Evolutionary conservation across 2,113 vertebrate species (phyloP), one percentile per base, ranked within the genome.

Genomic region (Lontra canadensis): DNA sequence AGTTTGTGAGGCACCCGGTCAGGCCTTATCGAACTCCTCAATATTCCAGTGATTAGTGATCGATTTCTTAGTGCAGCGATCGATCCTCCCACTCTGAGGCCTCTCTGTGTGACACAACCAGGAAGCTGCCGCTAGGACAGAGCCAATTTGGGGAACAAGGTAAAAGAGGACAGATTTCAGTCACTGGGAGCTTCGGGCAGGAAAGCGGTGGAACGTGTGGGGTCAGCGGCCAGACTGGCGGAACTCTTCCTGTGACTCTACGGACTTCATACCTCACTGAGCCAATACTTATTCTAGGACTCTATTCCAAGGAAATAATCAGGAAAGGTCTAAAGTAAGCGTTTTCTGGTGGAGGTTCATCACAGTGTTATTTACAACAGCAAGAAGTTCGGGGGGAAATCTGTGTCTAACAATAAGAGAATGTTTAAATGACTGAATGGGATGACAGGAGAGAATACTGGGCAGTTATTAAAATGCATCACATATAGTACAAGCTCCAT

Each of bases 181-280:
- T 42, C 36, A 39, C 29, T 47, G 71, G 80, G 36, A 85, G 52
- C n/a, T 21, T 34, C 31, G 4, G 29, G 47, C 2, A 80, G 47
- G 44, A 65, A 47, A 57, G 26, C 2, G 4, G 11, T 29, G n/a
- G 17, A 34, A 0, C 0, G 7, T 52, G 39, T 18, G 31, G n/a
- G 31, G n/a, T n/a, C 52, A 69, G 1, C 17, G 47, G 25, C 34
- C 44, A 31, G 39, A 39, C 25, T 18, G 25, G 47, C 21, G 31
- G n/a, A 2, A 18, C 4, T 31, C 20, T 44, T 79, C 42, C 49
- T 1, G 1, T 6, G 21, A 25, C 31, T 42, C 65, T 76, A 29
- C 23, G 47, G 36, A 67, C 13, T 34, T 47, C 42, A 44, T 20
- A 39, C 3, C 15, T 12, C 21, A 29, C n/a, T 74, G 36, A 65